phyloP scores from a whole-genome alignment of 92 coral and sea anemone genomes.

The Anthopleura xanthogrammica region DNA sequence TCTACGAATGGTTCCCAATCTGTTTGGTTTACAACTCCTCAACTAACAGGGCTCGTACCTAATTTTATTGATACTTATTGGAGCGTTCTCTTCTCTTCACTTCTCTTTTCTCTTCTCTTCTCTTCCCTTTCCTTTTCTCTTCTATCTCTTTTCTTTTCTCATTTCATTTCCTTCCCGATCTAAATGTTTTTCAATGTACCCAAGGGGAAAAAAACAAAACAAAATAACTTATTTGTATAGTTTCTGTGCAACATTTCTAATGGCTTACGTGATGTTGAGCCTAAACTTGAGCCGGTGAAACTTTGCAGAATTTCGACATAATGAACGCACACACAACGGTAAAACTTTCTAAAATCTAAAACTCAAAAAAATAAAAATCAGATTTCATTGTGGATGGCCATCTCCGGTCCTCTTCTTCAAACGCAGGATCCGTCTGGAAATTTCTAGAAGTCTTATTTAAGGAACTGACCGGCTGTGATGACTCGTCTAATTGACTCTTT shows the following conservation, averaged over 20 bases:
- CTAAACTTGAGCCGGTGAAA: not conserved
- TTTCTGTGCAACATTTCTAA: not conserved
- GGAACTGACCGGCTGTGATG: not conserved
- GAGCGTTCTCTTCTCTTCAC: not conserved
- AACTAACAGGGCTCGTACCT: conserved; percentile 18
- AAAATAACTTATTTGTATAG: not conserved
- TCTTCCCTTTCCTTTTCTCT: not conserved
- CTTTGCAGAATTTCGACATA: not conserved
- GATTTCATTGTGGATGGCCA: not conserved
- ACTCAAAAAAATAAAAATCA: not conserved
- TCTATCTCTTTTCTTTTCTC: not conserved
- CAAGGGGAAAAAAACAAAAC: not conserved
- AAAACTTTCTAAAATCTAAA: not conserved
- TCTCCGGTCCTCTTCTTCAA: not conserved
- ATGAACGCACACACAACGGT: no score
- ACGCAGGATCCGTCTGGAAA: not conserved
- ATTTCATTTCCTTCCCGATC: not conserved
- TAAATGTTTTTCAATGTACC: no score
- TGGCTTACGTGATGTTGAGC: not conserved
- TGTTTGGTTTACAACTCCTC: conserved; percentile 69
- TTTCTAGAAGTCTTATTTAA: not conserved
- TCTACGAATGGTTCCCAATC: conserved; percentile 85
- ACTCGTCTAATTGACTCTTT: not conserved
- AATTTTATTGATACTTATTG: not conserved
- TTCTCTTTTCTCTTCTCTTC: not conserved